Conservation (phyloP, 2,113 vertebrate species). For the Albula glossodonta region DNA sequence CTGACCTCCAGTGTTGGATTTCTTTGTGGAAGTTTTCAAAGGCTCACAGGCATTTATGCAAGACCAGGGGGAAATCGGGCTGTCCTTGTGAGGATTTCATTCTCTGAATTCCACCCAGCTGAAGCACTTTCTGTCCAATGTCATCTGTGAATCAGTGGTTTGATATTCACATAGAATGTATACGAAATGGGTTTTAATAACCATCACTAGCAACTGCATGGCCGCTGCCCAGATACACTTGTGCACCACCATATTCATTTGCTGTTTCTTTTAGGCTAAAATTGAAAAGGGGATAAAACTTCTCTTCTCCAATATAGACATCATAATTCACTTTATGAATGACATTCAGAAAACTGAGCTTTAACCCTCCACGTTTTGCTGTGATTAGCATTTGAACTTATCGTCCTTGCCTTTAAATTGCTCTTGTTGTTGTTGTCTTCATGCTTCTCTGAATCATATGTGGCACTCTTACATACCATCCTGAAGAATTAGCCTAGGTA, state of each 20-base stretch:
- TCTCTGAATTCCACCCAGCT: not conserved
- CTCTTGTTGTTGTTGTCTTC: not conserved
- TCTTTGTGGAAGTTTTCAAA: constrained; percentile 1
- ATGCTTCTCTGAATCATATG: not conserved
- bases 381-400: not conserved
- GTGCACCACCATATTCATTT: not conserved
- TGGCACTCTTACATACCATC: not conserved
- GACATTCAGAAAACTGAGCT: not conserved
- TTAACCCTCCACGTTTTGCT: not conserved
- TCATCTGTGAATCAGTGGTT: not conserved
- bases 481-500: not conserved
- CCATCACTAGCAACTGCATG: not conserved
- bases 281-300: not conserved
- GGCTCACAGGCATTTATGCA: not conserved
- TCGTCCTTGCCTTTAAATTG: not conserved
- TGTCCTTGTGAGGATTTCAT: not conserved
- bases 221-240: not conserved
- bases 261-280: not conserved
- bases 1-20: not conserved
- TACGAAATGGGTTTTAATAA: not conserved
- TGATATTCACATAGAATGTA: constrained; percentile 1
- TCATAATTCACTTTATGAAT: not conserved
- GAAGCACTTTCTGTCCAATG: not conserved
- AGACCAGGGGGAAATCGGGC: not conserved
- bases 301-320: not conserved